These are phyloP conservation scores for Pseudopodoces humilis DNA, from an alignment of 2,113 vertebrate genomes.

Conservation along the genomic window DNA sequence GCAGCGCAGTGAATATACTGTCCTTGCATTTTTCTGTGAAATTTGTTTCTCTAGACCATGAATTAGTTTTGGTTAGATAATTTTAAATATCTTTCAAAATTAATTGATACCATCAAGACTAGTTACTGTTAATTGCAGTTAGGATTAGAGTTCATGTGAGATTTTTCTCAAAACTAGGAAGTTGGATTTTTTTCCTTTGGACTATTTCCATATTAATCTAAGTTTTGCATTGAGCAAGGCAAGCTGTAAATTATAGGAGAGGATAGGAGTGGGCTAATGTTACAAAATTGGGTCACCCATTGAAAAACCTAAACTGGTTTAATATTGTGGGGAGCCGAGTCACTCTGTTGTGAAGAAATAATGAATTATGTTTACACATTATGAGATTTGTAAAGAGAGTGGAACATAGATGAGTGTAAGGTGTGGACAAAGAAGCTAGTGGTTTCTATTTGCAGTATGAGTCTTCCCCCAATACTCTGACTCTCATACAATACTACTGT, in stretches of 20 bases:
- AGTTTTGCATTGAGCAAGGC: not conserved
- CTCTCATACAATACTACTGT: not conserved
- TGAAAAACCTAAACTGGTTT: not conserved
- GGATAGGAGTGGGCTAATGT: not conserved
- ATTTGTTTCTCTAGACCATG: not conserved
- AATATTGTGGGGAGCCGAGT: rapidly evolving
- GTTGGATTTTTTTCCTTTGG: not conserved
- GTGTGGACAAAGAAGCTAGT: not conserved
- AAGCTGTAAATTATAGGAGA: not conserved
- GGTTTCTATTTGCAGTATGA: not conserved
- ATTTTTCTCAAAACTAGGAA: not conserved
- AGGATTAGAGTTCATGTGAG: not conserved
- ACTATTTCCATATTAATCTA: not conserved
- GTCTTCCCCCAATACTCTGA: rapidly evolving
- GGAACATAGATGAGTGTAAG: not conserved
- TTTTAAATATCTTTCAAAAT: not conserved
- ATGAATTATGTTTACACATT: not conserved
- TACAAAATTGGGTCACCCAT: not conserved
- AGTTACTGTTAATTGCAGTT: not conserved
- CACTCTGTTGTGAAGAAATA: not conserved
- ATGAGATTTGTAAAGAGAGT: not conserved
- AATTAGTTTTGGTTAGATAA: not conserved
- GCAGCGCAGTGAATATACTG: not conserved
- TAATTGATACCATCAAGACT: not conserved
- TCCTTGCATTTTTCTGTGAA: not conserved